phyloP scores from a whole-genome alignment of 2,797 vertebrate species.

The Peromyscus eremicus region DNA sequence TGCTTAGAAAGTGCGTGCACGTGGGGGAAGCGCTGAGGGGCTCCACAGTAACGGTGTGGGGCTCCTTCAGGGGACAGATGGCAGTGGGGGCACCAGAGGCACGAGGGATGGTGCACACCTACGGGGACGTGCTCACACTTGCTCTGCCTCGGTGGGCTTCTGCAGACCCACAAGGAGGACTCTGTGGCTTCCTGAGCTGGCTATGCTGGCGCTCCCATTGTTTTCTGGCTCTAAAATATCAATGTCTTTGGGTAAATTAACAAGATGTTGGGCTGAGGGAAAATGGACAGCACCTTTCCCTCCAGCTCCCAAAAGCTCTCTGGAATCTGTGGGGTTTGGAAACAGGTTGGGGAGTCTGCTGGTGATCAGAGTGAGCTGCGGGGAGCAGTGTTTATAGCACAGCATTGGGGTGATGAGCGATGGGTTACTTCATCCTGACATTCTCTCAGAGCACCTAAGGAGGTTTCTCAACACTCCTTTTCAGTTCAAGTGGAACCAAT shows the following conservation, averaged over 20 bases:
- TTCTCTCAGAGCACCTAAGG: constrained; percentile 30
- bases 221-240: not conserved
- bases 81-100: constrained; percentile 17
- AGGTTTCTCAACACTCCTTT: not conserved
- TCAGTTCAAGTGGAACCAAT: constrained; percentile 10
- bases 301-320: not conserved
- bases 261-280: not conserved
- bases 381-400: not conserved
- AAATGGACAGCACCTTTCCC: not conserved
- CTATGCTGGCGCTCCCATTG: not conserved
- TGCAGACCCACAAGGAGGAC: not conserved
- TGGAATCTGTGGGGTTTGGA: not conserved
- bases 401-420: not conserved
- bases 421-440: not conserved
- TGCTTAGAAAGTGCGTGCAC: constrained; percentile 55
- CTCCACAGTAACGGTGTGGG: not conserved
- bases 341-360: not conserved
- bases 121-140: too few species aligned
- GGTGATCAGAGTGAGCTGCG: not conserved
- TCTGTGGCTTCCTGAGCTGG: not conserved
- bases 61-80: constrained; percentile 11
- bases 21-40: constrained; percentile 49
- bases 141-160: not conserved
- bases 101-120: not conserved
- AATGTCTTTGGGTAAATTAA: not conserved